phyloP scores from a whole-genome alignment of 2,797 vertebrate species.

The Phylloscopus collybita region DNA sequence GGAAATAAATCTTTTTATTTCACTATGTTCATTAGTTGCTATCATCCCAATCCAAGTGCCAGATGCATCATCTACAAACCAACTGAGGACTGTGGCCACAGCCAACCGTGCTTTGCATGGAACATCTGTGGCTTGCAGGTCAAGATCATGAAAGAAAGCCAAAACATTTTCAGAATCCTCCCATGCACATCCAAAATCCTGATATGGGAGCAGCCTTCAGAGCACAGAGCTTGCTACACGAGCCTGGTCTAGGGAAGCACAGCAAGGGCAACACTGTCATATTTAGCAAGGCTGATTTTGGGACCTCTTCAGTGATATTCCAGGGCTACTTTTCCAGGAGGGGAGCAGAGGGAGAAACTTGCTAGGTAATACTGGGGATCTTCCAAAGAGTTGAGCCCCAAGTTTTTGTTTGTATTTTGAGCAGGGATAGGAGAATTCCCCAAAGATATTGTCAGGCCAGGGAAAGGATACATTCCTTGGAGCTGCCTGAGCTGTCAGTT shows the following conservation, averaged over 20 bases:
- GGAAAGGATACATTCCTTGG: background rate
- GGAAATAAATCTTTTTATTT: constrained; percentile 33
- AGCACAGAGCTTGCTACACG: rapidly evolving
- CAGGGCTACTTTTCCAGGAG: background rate
- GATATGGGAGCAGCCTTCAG: background rate
- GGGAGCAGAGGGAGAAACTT: background rate
- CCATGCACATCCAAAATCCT: background rate
- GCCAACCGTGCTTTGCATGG: background rate
- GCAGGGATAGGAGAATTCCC: background rate
- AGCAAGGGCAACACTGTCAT: background rate
- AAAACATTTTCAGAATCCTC: background rate
- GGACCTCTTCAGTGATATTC: background rate
- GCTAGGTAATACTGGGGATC: background rate
- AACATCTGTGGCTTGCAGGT: background rate
- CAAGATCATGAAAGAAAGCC: background rate
- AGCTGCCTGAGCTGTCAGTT: background rate
- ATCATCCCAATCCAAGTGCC: background rate
- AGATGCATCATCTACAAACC: constrained; percentile 9
- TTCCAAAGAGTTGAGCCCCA: background rate
- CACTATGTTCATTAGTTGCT: background rate
- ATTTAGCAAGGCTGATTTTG: background rate
- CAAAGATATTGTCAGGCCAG: background rate
- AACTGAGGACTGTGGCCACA: background rate
- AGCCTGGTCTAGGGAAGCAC: background rate
- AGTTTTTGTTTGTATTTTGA: background rate